A percentile compares a stretch with the other conserved stretches of the same genome.
These are phyloP conservation scores for Adrianichthys oophorus DNA, from an alignment of 2,797 vertebrate species.

Conservation along the genomic window DNA sequence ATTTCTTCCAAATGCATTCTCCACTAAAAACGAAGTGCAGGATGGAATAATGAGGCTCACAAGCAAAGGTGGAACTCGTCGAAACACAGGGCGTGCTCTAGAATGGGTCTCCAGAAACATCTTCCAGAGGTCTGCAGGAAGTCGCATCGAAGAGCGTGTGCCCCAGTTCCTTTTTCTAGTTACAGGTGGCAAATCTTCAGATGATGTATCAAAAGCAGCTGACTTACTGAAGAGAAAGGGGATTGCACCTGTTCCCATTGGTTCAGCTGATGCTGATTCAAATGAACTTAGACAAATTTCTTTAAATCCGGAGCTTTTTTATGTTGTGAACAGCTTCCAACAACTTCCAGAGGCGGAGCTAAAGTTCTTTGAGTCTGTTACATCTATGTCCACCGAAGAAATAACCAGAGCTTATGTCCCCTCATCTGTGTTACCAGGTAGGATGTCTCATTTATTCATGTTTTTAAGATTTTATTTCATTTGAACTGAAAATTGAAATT, in stretches of 20 bases:
- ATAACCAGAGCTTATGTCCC: conserved; percentile 27
- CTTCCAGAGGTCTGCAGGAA: conserved; percentile 89
- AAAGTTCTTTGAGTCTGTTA: conserved; percentile 82
- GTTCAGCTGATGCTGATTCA: conserved; percentile 76
- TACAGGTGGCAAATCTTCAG: conserved; percentile 83
- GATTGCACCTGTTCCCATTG: conserved; percentile 86
- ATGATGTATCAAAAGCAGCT: conserved; percentile 83
- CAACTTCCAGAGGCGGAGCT: conserved; percentile 83
- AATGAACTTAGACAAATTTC: conserved; percentile 86
- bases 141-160: conserved; percentile 90
- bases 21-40: conserved; percentile 86
- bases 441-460: too few relatives aligned
- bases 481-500: too few relatives aligned
- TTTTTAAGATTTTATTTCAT: too few relatives aligned
- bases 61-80: conserved; percentile 81
- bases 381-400: conserved; percentile 73
- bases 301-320: conserved; percentile 82
- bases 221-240: conserved; percentile 82
- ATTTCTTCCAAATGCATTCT: conserved; percentile 86
- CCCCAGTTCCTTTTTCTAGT: conserved; percentile 93
- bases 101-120: conserved; percentile 87
- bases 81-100: conserved; percentile 87
- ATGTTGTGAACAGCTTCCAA: conserved; percentile 83
- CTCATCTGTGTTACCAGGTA: too few relatives aligned
- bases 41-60: conserved; percentile 76